Base-by-base conservation (phyloP, 2,113 vertebrate genomes). In the Leucoraja erinaceus region DNA sequence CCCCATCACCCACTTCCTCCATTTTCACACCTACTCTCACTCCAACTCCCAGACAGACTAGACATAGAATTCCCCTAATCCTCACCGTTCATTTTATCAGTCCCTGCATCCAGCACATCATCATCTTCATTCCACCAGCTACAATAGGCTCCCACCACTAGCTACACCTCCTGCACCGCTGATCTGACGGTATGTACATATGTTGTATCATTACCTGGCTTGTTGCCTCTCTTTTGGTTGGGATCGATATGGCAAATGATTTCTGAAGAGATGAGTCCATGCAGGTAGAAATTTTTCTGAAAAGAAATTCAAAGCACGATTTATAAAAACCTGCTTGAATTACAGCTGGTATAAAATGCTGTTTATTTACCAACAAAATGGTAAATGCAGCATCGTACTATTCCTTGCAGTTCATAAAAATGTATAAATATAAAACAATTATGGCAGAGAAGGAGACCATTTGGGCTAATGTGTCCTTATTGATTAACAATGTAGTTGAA, bases 151-250 rank as follows among this genome's bases (percentile, higher is more conserved):
- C 38, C 38, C 38, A 47, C 38, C 38, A 47, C 38, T 0, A 47
- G 38, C 38, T 3, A 47, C 38, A 47, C 38, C 38, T 47, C 38
- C 38, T 47, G 38, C 38, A 47, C 38, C 38, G 1, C 38, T 83
- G 22, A 8, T 28, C 20, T 59, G 18, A 59, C 22, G 18, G 6
- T 56, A 83, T 3, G 22, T 25, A 54, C 25, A 7, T 59, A 56
- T 25, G 4, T 2, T 83, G 47, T 54, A 59, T 79, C 78, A 79
- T 72, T 93, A 95, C 94, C 94, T 94, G n/a, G 91, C 88, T 76
- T 91, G 77, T 70, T 68, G 76, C 70, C 93, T 94, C 93, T 94
- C 94, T 70, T 94, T 83, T 54, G 94, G 94, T 25, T 93, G 93
- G 61, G 90, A 94, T 93, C 94, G 93, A 86, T 79, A 31, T 56